Evolutionary conservation across 2,797 vertebrate species (phyloP).

Genomic region (Spheniscus humboldti): DNA sequence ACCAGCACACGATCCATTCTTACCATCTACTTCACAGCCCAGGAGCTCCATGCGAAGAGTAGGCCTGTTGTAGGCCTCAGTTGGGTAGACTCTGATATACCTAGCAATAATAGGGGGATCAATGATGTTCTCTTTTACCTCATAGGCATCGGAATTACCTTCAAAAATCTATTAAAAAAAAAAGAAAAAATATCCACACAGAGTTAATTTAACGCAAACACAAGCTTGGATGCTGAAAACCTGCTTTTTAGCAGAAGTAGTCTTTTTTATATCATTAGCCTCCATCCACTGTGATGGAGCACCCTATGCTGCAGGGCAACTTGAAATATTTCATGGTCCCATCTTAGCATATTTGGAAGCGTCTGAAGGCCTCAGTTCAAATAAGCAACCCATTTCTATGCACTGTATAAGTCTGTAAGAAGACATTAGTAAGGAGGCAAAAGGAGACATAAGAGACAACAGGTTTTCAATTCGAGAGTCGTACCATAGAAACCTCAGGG

Average conservation of each 20-base stretch:
- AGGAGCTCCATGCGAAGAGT: conserved; percentile 90
- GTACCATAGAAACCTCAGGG: neutral
- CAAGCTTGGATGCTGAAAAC: neutral
- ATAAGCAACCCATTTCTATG: neutral
- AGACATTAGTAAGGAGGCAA: neutral
- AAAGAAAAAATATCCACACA: neutral
- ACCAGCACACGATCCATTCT: neutral
- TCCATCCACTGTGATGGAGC: neutral
- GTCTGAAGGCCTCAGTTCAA: neutral
- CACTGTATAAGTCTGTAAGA: neutral
- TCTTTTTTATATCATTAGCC: neutral
- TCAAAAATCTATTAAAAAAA: conserved; percentile 79
- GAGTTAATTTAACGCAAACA: neutral
- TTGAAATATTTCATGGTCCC: neutral
- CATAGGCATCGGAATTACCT: conserved; percentile 82
- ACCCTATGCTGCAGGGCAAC: neutral
- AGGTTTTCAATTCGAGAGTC: neutral
- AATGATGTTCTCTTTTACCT: conserved; percentile 80
- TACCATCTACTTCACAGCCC: conserved; percentile 92
- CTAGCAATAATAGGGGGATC: conserved; percentile 88
- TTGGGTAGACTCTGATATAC: conserved; percentile 86
- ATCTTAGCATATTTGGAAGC: neutral
- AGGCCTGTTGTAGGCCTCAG: conserved; percentile 75
- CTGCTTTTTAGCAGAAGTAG: neutral
- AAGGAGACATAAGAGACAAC: neutral